A percentile compares a stretch with the other conserved stretches of the same genome.
Conservation (phyloP, 2,113 vertebrate species). For the Mesoclemmys tuberculata region DNA sequence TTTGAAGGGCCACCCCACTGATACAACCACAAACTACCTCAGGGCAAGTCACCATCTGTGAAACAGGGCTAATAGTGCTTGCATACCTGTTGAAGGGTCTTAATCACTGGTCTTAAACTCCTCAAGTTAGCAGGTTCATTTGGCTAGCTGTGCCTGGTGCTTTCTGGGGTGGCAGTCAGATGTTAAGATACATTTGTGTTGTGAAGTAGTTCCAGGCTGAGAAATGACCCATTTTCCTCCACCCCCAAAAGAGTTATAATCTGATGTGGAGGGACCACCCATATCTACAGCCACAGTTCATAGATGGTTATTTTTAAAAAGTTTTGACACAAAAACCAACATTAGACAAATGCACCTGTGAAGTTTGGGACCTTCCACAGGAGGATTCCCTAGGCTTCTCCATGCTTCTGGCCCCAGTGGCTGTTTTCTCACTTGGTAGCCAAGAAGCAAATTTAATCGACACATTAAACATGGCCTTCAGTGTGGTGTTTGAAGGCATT, state of each 20-base stretch:
- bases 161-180: background rate
- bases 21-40: background rate
- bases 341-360: background rate
- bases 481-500: background rate
- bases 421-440: slow-evolving; percentile 6
- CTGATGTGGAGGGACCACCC: background rate
- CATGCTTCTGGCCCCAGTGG: background rate
- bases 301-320: background rate
- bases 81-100: background rate
- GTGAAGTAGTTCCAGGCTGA: background rate
- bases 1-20: background rate
- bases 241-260: background rate
- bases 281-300: background rate
- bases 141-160: accelerated
- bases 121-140: background rate
- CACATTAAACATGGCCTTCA: background rate
- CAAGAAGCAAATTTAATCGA: background rate
- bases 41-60: background rate
- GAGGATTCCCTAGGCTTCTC: background rate
- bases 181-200: background rate
- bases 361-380: background rate
- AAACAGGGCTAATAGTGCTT: background rate
- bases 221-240: background rate
- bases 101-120: background rate
- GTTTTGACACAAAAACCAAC: background rate